phyloP scores from a whole-genome alignment of 2,888 invertebrate genomes.

The Hyposoter dolosus region DNA sequence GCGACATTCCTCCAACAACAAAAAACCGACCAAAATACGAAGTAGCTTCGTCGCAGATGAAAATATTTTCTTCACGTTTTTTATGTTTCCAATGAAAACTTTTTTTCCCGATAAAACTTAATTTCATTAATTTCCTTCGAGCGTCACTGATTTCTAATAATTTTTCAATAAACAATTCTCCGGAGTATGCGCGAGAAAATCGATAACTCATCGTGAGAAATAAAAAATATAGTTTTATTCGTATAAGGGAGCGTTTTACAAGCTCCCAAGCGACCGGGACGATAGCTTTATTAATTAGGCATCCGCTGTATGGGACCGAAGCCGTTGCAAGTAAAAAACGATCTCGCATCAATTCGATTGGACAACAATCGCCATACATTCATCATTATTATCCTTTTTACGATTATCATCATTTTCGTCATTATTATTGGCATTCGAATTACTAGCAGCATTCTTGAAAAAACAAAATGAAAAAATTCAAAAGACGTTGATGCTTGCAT shows the following conservation, averaged over 20 bases:
- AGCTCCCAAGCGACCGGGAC: conserved; percentile 70
- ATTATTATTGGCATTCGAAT: background rate
- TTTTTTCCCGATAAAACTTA: background rate
- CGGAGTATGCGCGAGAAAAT: background rate
- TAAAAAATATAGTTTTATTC: conserved; percentile 65
- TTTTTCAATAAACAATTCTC: background rate
- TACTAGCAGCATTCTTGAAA: background rate
- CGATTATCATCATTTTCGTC: background rate
- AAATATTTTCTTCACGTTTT: background rate
- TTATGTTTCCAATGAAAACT: background rate
- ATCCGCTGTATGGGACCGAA: conserved; percentile 69
- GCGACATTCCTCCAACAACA: too few relatives aligned
- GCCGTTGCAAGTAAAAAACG: conserved; percentile 61
- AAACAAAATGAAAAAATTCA: conserved; percentile 45
- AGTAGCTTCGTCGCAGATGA: conserved; percentile 14
- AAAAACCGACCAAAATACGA: conserved; percentile 33
- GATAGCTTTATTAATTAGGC: conserved; percentile 74
- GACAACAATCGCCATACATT: conserved; percentile 3
- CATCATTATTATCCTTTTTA: too few relatives aligned
- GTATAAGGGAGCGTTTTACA: conserved; percentile 66
- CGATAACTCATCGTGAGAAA: conserved; percentile 45
- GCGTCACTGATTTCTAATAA: background rate
- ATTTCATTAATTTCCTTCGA: background rate
- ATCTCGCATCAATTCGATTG: background rate
- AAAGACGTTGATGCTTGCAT: conserved; percentile 73